Evolutionary conservation across 2,888 invertebrate species (phyloP).

Genomic region (Drosophila multiciliata): DNA sequence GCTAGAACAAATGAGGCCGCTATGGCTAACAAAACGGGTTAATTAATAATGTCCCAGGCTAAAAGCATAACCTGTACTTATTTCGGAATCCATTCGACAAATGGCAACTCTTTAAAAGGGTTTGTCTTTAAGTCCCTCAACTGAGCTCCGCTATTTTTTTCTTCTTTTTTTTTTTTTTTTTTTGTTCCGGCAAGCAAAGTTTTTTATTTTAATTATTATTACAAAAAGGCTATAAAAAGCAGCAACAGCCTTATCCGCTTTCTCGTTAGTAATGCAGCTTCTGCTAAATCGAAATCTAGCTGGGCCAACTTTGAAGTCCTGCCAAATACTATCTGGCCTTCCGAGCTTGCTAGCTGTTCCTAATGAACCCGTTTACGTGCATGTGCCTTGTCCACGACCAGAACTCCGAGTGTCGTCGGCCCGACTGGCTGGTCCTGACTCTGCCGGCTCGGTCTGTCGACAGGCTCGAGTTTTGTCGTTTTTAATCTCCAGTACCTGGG

Average conservation of each 20-base stretch:
- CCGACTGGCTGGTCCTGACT: constrained; percentile 6
- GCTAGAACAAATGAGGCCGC: constrained; percentile 60
- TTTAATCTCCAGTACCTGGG: constrained; percentile 56
- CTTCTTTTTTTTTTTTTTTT: background rate
- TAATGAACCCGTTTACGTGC: constrained; percentile 43
- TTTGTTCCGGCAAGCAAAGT: constrained; percentile 15
- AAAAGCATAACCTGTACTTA: constrained; percentile 60
- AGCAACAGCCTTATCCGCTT: background rate
- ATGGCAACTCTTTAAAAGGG: constrained; percentile 71
- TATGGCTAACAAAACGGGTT: constrained; percentile 69
- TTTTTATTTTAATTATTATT: constrained; percentile 73
- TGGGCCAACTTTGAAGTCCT: constrained; percentile 60
- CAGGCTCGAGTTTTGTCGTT: constrained; percentile 67
- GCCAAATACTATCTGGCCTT: constrained; percentile 64
- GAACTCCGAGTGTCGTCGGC: constrained; percentile 38
- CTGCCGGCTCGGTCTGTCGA: constrained; percentile 43
- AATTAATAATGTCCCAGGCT: constrained; percentile 68
- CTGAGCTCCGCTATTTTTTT: constrained; percentile 16
- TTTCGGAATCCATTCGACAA: constrained; percentile 66
- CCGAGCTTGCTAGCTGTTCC: constrained; percentile 31
- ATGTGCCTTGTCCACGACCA: constrained; percentile 22
- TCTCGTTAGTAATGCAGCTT: constrained; percentile 21
- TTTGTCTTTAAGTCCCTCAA: constrained; percentile 57
- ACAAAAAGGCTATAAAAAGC: constrained; percentile 52
- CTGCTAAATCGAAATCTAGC: constrained; percentile 35